Evolutionary conservation across 92 coral and sea anemone species (phyloP), one percentile per base, ranked within the genome.

Genomic region (Zoanthus sansibaricus): DNA sequence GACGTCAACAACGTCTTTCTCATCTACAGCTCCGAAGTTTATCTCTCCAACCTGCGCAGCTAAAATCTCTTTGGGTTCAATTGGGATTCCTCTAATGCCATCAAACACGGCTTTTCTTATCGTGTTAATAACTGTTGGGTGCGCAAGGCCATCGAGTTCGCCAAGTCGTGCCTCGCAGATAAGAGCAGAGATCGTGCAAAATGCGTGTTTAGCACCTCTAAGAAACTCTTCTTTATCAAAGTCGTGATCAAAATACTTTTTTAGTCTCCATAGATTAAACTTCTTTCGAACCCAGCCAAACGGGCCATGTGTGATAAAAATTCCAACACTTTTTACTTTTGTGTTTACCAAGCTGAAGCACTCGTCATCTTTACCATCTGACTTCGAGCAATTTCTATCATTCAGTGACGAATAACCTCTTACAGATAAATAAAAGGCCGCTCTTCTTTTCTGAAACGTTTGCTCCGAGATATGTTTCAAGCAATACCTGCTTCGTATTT

Each of bases 151-250:
- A 7, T 64, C 71, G 87, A 97, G 78, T 77, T 95, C 94, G 4
- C 75, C 91, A 49, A 82, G 86, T 1, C 91, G 91, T 37, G 70
- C 68, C 45, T 91, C 90, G 77, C 93, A 91, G 13, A 95, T 73
- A 45, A 93, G 76, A 6, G 90, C 90, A 1, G 99, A 95, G 7
- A 96, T 91, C 9, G 92, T 92, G 31, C 92, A 77, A 48, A 97
- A 79, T 10, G 99, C 99, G 84, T 95, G 95, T 77, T 91, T 97
- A 5, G 98, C 96, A 14, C 99, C 99, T 58, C 87, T 90, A 32
- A 97, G 86, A 73, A 97, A 97, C 72, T 94, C 98, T 16, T 86
- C 88, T 76, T 97, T 95, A 58, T 95, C 92, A 82, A 97, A 97
- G 71, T 94, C 98, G 20, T 83, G 89, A 87, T 95, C 99, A 75